Evolutionary conservation across 2,797 vertebrate species (phyloP).

Genomic region (Chelmon rostratus): DNA sequence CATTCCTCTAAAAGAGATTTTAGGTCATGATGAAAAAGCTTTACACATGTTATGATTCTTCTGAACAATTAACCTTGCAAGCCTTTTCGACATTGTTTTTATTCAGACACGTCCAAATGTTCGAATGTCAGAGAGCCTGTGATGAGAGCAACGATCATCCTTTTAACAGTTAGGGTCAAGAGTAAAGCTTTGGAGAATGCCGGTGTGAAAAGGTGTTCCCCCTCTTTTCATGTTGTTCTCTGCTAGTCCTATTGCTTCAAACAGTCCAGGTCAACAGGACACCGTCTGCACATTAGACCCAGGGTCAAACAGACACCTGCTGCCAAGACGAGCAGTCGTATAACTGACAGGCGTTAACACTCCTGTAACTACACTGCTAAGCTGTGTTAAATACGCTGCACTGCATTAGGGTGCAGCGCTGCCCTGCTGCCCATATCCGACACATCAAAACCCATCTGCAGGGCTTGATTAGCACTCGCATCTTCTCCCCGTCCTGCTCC

Average conservation of each 20-base stretch:
- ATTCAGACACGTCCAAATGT: not conserved
- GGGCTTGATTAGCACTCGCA: constrained; percentile 61
- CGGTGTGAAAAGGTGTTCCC: constrained; percentile 46
- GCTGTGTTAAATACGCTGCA: constrained; percentile 80
- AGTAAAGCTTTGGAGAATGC: constrained; percentile 49
- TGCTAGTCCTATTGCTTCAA: constrained; percentile 27
- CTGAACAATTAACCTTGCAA: not conserved
- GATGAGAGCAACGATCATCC: constrained; percentile 36
- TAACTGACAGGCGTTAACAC: constrained; percentile 85
- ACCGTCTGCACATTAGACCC: constrained; percentile 61
- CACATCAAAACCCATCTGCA: constrained; percentile 48
- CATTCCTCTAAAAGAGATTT: not conserved
- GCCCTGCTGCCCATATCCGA: constrained; percentile 48
- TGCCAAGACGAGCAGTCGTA: constrained; percentile 57
- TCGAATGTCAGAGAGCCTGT: constrained; percentile 39
- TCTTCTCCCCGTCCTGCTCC: constrained; percentile 39
- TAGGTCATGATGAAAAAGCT: not conserved
- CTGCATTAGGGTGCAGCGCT: constrained; percentile 57
- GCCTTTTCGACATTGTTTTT: constrained; percentile 8
- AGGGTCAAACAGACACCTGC: constrained; percentile 78
- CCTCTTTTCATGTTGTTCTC: constrained; percentile 44
- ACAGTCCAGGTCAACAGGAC: constrained; percentile 70
- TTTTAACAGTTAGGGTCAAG: constrained; percentile 45
- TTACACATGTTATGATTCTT: not conserved
- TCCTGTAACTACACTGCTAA: constrained; percentile 80